Percentiles rank a stretch among this genome's conserved stretches.
Conservation (phyloP, 2,797 vertebrate species). For the Paramormyrops hopkinsi region DNA sequence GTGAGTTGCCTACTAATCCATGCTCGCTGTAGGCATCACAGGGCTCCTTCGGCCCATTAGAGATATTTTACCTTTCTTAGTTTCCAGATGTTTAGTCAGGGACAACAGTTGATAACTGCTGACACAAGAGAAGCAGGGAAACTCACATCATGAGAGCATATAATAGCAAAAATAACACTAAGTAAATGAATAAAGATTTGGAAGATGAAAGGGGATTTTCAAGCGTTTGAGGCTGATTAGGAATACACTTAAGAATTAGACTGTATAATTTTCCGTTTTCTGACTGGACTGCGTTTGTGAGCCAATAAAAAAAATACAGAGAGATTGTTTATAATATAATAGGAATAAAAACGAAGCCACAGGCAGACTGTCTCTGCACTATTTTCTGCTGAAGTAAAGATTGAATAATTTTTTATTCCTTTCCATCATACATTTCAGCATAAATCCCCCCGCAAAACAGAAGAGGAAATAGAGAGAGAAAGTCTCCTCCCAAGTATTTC, state of each 20-base stretch:
- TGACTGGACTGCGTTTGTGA: background rate
- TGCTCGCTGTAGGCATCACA: background rate
- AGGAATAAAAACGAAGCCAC: background rate
- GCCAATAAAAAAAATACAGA: background rate
- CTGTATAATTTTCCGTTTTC: background rate
- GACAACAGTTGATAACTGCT: background rate
- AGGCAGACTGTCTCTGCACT: background rate
- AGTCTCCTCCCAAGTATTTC: background rate
- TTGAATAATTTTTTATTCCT: background rate
- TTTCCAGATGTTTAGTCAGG: slow-evolving; percentile 3
- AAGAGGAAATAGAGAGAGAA: background rate
- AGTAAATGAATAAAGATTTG: background rate
- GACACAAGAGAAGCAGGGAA: background rate
- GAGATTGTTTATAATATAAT: background rate
- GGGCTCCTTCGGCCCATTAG: background rate
- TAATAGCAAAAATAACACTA: background rate
- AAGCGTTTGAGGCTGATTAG: background rate
- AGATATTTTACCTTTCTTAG: background rate
- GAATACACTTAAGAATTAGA: background rate
- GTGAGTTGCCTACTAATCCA: background rate
- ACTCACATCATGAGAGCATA: background rate
- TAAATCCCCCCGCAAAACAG: background rate
- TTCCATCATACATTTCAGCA: background rate
- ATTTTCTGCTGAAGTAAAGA: background rate
- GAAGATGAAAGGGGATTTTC: slow-evolving; percentile 2